phyloP scores from a whole-genome alignment of 2,888 invertebrate genomes.

The Hyalella azteca region DNA sequence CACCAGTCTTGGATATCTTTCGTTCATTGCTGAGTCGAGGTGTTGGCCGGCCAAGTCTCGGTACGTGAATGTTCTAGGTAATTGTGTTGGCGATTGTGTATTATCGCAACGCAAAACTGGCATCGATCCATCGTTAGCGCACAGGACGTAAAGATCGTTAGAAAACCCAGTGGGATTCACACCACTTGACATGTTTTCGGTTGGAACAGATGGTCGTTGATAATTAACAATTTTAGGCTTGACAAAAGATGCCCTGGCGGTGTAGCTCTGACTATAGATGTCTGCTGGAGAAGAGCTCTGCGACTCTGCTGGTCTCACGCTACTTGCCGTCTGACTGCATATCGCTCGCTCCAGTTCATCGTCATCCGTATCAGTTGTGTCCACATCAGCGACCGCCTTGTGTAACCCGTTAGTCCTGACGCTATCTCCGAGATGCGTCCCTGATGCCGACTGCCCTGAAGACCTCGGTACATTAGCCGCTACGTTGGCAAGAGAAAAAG shows the following conservation, averaged over 20 bases:
- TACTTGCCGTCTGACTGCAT: neutral
- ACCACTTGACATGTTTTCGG: neutral
- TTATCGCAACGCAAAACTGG: neutral
- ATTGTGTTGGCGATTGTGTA: neutral
- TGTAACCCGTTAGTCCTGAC: too few species aligned
- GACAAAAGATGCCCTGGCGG: neutral
- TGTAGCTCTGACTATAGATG: neutral
- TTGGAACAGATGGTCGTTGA: neutral
- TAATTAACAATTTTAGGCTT: neutral
- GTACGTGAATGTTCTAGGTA: neutral
- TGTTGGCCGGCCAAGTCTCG: neutral
- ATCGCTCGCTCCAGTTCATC: neutral
- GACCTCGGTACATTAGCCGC: too few species aligned
- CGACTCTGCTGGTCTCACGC: neutral
- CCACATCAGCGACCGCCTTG: neutral
- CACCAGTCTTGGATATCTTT: neutral
- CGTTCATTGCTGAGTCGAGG: neutral
- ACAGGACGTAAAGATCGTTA: conserved; percentile 10
- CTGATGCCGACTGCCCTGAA: too few species aligned
- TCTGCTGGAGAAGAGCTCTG: neutral
- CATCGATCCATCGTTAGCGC: neutral
- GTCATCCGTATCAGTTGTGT: conserved; percentile 26
- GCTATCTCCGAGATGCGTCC: too few species aligned
- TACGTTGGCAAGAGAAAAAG: too few species aligned
- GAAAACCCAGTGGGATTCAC: neutral